Evolutionary conservation across 2,888 invertebrate genomes (phyloP), one percentile per base, ranked within the genome.

Genomic region (Lepeophtheirus nordmannii): DNA sequence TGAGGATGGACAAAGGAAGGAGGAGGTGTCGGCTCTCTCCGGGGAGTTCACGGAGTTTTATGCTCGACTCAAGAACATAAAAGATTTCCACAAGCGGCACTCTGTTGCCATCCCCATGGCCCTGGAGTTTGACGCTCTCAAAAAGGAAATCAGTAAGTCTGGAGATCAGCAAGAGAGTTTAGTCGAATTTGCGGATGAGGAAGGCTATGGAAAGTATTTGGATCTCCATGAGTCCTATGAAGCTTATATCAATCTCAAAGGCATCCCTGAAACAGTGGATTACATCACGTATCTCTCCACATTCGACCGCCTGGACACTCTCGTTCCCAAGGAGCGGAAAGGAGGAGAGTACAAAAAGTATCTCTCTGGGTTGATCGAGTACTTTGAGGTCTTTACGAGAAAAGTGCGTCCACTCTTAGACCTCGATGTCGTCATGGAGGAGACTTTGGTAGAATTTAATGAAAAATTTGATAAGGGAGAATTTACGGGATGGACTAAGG

Each of bases 41-140:
- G 98, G 97, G 0, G 98, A 98, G 75, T 97, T 98, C 76, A 87
- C 87, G 69, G 98, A 98, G 75, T 99, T 98, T 76, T 97, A 98
- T 76, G 83, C 67, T 56, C 81, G 97, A 46, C 80, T 98, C 12
- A 93, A 94, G 74, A 85, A 86, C 71, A 90, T 98, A 67, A 94
- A 94, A 76, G 96, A 97, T 72, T 96, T 96, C 74, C 94, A 98
- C 74, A 83, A 89, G 67, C 86, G 88, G 74, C 92, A 96, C 81
- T 39, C 20, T 83, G 87, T 90, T 63, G 87, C 89, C 76, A 86
- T 96, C 5, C 97, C 98, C 1, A 88, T 98, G 84, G 93, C 96
- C 0, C 86, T 96, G 0, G 98, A 99, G 75, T 98, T 97, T 80
- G 94, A 96, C 73, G 92, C 94, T 74, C 76, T 94, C 69, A 83